Base-by-base conservation (phyloP, 2,113 vertebrate species). In the Arothron firmamentum region DNA sequence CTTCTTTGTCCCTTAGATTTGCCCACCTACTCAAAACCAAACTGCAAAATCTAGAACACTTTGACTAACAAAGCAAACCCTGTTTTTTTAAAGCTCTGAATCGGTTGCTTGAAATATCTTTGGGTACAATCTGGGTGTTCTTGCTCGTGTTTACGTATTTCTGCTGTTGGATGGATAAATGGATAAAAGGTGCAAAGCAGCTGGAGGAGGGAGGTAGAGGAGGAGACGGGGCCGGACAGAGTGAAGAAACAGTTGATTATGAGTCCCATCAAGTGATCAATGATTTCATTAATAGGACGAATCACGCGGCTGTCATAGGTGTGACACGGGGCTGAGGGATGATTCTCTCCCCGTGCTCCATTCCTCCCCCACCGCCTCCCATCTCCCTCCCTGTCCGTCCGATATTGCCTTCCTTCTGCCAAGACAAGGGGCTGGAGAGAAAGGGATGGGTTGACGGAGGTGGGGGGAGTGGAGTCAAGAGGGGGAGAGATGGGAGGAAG, bases 221-320 rank as follows among this genome's bases (percentile, higher is more conserved):
- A 77, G 78, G 76, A 59, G 73, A 76, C 46, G 71, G 67, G 76
- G 80, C 77, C 84, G 87, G 80, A 83, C 83, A 79, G 74, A 79
- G 91, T 90, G 79, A 62, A 82, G 87, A 90, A 88, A 89, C 88
- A 91, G 92, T 94, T 94, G 95, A 95, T 96, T 94, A 95, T 94
- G 90, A 91, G 90, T 88, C 90, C 94, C 94, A 97, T 98, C 93
- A 96, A 92, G 93, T 97, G 96, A 99, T 98, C 96, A 99, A 98
- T 98, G 96, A 94, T 97, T 98, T 98, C 96, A 99, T 98, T 98
- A 99, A 97, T 96, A 97, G 95, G 94, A 98, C 90, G 90, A 93
- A 98, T 98, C 95, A 91, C 90, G 91, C 90, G 90, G 90, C 93
- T 95, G 94, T 94, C 94, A 95, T 91, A 89, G 90, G 89, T 89